phyloP scores from a whole-genome alignment of 2,797 vertebrate species.

The Diglossa cyanea region DNA sequence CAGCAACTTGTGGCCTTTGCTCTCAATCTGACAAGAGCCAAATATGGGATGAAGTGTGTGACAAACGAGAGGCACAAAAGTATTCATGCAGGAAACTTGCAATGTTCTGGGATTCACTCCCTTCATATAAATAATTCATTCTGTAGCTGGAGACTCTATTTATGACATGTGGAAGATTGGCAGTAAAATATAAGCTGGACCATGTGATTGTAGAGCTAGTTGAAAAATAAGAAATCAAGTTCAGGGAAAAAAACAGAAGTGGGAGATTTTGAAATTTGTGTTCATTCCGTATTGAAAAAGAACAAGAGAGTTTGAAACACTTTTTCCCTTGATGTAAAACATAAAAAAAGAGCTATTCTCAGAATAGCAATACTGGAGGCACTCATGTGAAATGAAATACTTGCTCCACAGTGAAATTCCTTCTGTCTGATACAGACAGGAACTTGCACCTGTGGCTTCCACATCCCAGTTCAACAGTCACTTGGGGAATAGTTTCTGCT shows the following conservation, averaged over 20 bases:
- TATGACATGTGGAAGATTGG: conserved; percentile 46
- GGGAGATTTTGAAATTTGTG: not conserved
- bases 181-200: conserved; percentile 32
- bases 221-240: conserved; percentile 19
- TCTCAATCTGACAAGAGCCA: conserved; percentile 47
- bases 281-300: not conserved
- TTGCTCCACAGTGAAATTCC: not conserved
- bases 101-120: conserved; percentile 49
- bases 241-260: not conserved
- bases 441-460: conserved; percentile 51
- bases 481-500: conserved; percentile 4
- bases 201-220: not conserved
- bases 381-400: conserved; percentile 41
- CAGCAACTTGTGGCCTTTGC: not conserved
- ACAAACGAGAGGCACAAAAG: conserved; percentile 56
- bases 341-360: not conserved
- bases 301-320: not conserved
- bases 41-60: conserved; percentile 58
- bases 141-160: conserved; percentile 43
- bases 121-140: conserved; percentile 65
- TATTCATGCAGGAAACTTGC: conserved; percentile 65
- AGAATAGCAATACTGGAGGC: conserved; percentile 14
- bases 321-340: not conserved
- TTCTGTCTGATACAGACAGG: conserved; percentile 27
- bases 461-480: not conserved